Evolutionary conservation across 92 coral and sea anemone genomes (phyloP).

Genomic region (Phymanthus crucifer): DNA sequence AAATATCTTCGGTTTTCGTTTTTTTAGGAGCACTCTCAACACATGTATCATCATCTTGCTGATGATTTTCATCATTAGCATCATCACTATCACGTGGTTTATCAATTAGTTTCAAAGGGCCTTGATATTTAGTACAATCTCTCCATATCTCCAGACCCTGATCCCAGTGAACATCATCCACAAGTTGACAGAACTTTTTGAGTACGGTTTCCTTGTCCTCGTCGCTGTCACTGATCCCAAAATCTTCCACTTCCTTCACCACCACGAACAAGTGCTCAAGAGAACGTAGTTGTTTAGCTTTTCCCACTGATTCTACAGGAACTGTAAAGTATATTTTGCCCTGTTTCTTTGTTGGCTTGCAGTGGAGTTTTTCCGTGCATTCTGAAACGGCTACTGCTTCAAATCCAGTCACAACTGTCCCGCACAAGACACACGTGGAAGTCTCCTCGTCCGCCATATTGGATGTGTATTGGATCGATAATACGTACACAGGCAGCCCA

Average conservation of each 20-base stretch:
- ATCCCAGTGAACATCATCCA: constrained; percentile 68
- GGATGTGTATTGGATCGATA: not conserved
- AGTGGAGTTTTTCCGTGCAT: constrained; percentile 79
- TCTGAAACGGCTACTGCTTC: constrained; percentile 77
- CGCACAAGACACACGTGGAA: constrained; percentile 64
- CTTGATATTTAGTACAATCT: constrained; percentile 54
- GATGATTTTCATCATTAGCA: not conserved
- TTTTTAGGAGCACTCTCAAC: constrained; percentile 9
- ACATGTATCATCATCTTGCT: not conserved
- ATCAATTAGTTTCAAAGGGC: not conserved
- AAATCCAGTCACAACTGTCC: constrained; percentile 90
- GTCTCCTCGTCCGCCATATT: constrained; percentile 73
- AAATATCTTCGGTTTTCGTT: constrained; percentile 8
- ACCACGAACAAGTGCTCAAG: constrained; percentile 86
- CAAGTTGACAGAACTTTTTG: constrained; percentile 64
- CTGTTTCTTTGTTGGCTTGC: constrained; percentile 61
- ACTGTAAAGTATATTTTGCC: constrained; percentile 85
- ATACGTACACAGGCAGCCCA: not conserved
- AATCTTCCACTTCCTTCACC: constrained; percentile 65
- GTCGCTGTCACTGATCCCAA: constrained; percentile 44
- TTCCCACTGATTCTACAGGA: constrained; percentile 46
- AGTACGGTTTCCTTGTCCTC: constrained; percentile 55
- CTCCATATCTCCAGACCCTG: constrained; percentile 70
- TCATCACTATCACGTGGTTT: constrained; percentile 24
- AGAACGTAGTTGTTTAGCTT: constrained; percentile 71